Evolutionary conservation across 2,888 invertebrate genomes (phyloP).

Genomic region (Phasia obesa): DNA sequence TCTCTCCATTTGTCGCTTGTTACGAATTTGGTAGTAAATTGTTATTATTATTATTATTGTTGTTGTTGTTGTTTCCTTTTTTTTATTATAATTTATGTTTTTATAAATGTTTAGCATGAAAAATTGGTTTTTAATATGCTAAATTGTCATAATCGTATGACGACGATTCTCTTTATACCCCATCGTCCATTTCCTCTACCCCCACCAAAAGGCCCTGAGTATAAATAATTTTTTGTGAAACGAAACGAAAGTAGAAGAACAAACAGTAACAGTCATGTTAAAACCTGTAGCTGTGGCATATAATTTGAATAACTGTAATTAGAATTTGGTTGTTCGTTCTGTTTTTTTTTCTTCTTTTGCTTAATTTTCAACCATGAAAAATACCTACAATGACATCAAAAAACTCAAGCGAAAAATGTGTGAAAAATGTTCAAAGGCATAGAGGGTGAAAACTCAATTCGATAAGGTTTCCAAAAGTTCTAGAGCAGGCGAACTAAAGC

Average conservation of each 20-base stretch:
- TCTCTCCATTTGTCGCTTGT: constrained; percentile 4
- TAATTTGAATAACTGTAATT: constrained; percentile 70
- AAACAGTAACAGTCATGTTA: not conserved
- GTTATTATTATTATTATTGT: constrained; percentile 30
- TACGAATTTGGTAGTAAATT: constrained; percentile 34
- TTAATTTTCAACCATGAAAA: not conserved
- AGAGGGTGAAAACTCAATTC: constrained; percentile 34
- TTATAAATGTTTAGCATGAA: constrained; percentile 59
- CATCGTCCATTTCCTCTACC: not conserved
- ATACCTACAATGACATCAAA: constrained; percentile 24
- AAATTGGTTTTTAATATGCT: constrained; percentile 70
- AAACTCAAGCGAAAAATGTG: constrained; percentile 17
- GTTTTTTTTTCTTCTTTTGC: constrained; percentile 3
- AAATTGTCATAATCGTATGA: constrained; percentile 67
- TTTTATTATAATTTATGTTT: constrained; percentile 57
- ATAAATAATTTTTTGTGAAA: not conserved
- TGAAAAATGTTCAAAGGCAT: not conserved
- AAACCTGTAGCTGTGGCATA: constrained; percentile 67
- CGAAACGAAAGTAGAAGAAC: not conserved
- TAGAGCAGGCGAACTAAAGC: constrained; percentile 17
- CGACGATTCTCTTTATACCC: constrained; percentile 14
- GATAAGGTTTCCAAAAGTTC: constrained; percentile 38
- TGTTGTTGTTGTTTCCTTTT: constrained; percentile 4
- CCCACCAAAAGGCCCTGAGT: not conserved
- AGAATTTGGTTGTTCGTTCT: constrained; percentile 54